These are phyloP conservation scores for Enteromius unitaeniatus DNA, from an alignment of 2,797 vertebrate species.

Conservation along the genomic window DNA sequence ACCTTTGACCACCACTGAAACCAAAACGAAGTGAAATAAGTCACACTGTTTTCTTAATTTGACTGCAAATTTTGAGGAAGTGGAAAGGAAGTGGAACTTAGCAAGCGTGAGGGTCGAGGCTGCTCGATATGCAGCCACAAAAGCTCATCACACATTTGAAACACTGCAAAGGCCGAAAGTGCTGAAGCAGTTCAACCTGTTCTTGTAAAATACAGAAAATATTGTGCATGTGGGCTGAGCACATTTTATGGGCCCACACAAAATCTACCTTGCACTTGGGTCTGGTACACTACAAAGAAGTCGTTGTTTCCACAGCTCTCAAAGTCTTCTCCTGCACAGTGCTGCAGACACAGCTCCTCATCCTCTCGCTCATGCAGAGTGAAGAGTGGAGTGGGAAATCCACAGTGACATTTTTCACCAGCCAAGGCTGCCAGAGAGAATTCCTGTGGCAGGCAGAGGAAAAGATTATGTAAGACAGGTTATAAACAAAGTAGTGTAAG, in stretches of 20 bases:
- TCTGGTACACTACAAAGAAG: constrained; percentile 95
- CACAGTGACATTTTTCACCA: constrained; percentile 87
- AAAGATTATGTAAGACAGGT: constrained; percentile 1
- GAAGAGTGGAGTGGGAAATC: constrained; percentile 90
- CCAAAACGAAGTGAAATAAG: background rate
- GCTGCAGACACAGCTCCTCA: constrained; percentile 89
- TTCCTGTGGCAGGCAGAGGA: constrained; percentile 78
- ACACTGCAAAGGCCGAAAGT: background rate
- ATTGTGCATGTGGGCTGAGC: background rate
- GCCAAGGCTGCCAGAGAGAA: constrained; percentile 89
- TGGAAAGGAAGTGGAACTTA: background rate
- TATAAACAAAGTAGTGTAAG: background rate
- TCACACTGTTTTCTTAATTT: background rate
- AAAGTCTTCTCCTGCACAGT: constrained; percentile 88
- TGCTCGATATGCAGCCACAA: background rate
- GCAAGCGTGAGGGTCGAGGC: background rate
- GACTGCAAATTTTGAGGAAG: background rate
- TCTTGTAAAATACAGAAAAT: background rate
- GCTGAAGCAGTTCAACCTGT: background rate
- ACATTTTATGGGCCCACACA: background rate
- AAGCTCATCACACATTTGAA: background rate
- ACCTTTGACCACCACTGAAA: background rate
- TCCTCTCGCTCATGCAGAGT: constrained; percentile 91
- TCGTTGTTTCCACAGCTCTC: constrained; percentile 91
- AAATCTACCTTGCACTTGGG: constrained; percentile 92